phyloP scores from a whole-genome alignment of 2,797 vertebrate species.

The Clarias laeviceps region DNA sequence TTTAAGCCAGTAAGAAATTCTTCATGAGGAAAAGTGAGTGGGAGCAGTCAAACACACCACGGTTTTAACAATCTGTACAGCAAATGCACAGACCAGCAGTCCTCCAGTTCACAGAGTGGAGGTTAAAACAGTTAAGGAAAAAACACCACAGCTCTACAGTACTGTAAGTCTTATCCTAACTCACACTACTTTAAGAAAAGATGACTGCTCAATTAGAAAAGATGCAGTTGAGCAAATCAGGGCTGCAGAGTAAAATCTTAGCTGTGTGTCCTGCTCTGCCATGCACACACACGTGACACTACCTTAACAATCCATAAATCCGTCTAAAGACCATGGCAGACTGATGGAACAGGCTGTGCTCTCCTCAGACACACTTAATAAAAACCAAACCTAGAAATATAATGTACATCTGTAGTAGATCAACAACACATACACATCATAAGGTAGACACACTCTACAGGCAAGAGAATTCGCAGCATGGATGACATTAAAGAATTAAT shows the following conservation, averaged over 20 bases:
- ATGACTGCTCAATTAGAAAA: not conserved
- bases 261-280: not conserved
- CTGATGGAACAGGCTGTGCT: not conserved
- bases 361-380: not conserved
- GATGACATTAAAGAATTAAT: not conserved
- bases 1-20: not conserved
- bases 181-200: no score
- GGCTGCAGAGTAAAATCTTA: constrained; percentile 3
- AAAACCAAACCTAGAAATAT: constrained; percentile 6
- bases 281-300: not conserved
- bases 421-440: not conserved
- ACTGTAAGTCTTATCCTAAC: not conserved
- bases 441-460: not conserved
- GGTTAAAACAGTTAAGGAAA: not conserved
- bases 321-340: not conserved
- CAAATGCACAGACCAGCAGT: constrained; percentile 1
- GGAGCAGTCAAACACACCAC: not conserved
- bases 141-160: not conserved
- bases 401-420: not conserved
- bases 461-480: not conserved
- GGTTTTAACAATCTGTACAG: not conserved
- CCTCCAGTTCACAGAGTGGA: not conserved
- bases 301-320: not conserved
- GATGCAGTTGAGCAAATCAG: not conserved
- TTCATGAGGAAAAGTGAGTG: not conserved